A percentile compares a stretch with the other conserved stretches of the same genome.
Evolutionary conservation across 1,140 invertebrate genomes (phyloP).

Genomic region (Gerris buenoi): DNA sequence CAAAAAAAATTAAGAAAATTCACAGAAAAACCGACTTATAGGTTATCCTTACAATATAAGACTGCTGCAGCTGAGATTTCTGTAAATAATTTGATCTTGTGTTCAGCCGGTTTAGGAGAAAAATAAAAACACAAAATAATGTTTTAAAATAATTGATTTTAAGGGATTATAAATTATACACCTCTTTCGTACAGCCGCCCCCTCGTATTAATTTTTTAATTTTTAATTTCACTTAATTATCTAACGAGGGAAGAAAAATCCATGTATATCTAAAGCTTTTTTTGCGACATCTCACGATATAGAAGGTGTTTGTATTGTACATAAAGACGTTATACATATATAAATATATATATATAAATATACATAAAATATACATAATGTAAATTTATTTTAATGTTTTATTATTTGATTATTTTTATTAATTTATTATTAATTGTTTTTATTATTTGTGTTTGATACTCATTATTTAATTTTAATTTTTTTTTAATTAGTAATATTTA

Average conservation of each 20-base stretch:
- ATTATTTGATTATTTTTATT: not conserved
- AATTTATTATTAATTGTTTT: not conserved
- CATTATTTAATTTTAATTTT: too few relatives aligned
- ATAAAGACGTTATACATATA: not conserved
- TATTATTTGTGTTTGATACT: too few relatives aligned
- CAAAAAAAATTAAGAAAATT: not conserved
- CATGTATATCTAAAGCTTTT: not conserved
- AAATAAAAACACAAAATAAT: not conserved
- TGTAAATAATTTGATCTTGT: slow-evolving; percentile 1
- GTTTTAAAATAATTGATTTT: too few relatives aligned
- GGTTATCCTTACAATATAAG: slow-evolving; percentile 2
- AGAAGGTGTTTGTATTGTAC: not conserved
- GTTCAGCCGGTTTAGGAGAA: slow-evolving; percentile 1
- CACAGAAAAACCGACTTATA: too few relatives aligned
- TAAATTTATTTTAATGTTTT: not conserved
- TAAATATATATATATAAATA: not conserved
- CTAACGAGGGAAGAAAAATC: not conserved
- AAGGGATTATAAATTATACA: not conserved
- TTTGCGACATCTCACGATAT: not conserved
- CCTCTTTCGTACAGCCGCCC: too few relatives aligned
- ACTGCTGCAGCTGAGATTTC: not conserved
- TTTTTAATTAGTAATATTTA: too few relatives aligned
- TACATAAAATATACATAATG: slow-evolving; percentile 2
- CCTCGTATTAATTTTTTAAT: too few relatives aligned
- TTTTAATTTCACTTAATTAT: too few relatives aligned